Evolutionary conservation across 2,113 vertebrate species (phyloP).

Genomic region (Paedocypris sp.): DNA sequence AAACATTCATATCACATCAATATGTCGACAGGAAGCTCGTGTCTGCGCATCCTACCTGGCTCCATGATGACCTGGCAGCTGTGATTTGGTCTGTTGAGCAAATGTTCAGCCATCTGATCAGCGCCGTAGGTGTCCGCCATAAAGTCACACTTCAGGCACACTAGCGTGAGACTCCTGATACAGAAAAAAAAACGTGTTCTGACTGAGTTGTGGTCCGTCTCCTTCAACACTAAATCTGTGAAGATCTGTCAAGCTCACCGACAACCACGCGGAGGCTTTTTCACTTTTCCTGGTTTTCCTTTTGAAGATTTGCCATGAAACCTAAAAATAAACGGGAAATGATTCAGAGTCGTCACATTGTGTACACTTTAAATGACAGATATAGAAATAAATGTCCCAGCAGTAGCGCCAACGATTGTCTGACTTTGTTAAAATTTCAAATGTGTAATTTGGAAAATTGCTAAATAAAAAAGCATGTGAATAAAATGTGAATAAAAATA

Average conservation of each 20-base stretch:
- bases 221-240: no score
- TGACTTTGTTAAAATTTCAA: no score
- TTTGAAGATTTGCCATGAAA: constrained; percentile 79
- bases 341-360: not conserved
- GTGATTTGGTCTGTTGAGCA: constrained; percentile 71
- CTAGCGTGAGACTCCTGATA: constrained; percentile 71
- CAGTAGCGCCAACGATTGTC: no score
- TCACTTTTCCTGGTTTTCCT: constrained; percentile 72
- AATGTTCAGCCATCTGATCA: constrained; percentile 83
- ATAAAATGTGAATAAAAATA: no score
- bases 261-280: constrained; percentile 56
- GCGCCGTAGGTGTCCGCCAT: constrained; percentile 67
- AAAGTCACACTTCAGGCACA: constrained; percentile 89
- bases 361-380: no score
- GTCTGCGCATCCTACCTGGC: constrained; percentile 57
- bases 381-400: no score
- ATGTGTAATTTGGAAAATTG: no score
- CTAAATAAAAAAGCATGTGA: no score
- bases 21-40: not conserved
- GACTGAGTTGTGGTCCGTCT: no score
- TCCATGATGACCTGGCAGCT: constrained; percentile 77
- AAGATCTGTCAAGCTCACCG: constrained; percentile 54
- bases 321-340: constrained; percentile 46
- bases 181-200: not conserved
- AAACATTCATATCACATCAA: constrained; percentile 2